Conservation (phyloP, 2,888 invertebrate genomes). For the Polymixis flavicincta region DNA sequence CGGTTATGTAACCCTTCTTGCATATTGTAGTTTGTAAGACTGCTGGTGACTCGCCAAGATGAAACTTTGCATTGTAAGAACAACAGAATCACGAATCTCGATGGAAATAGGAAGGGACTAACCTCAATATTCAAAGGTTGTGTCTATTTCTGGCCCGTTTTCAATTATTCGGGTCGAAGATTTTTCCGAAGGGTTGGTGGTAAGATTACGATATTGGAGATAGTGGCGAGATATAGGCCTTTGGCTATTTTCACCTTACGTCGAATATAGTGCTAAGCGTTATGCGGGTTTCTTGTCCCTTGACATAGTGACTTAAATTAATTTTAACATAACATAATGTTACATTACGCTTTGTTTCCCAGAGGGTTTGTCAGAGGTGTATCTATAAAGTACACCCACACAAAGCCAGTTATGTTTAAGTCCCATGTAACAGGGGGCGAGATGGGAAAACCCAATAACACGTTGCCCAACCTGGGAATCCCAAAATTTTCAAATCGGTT, state of each 20-base stretch:
- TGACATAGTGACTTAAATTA: conserved; percentile 5
- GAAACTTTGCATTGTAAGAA: conserved; percentile 41
- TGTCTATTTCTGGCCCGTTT: conserved; percentile 17
- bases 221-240: neutral
- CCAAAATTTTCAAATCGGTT: too few species aligned
- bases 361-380: too few species aligned
- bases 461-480: too few species aligned
- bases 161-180: conserved; percentile 24
- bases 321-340: neutral
- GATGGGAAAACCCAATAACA: too few species aligned
- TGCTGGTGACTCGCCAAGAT: conserved; percentile 24
- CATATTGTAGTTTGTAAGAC: conserved; percentile 27
- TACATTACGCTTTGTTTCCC: too few species aligned
- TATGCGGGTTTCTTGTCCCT: conserved; percentile 17
- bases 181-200: conserved; percentile 25
- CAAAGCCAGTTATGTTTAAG: too few species aligned
- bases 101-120: conserved; percentile 2
- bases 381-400: too few species aligned
- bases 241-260: conserved; percentile 9
- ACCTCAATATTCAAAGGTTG: conserved; percentile 17
- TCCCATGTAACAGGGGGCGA: too few species aligned
- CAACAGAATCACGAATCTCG: conserved; percentile 25
- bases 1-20: conserved; percentile 35
- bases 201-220: conserved; percentile 24
- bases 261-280: conserved; percentile 18